These are phyloP conservation scores for Agelastica alni DNA, from an alignment of 2,888 invertebrate genomes.

Conservation along the genomic window DNA sequence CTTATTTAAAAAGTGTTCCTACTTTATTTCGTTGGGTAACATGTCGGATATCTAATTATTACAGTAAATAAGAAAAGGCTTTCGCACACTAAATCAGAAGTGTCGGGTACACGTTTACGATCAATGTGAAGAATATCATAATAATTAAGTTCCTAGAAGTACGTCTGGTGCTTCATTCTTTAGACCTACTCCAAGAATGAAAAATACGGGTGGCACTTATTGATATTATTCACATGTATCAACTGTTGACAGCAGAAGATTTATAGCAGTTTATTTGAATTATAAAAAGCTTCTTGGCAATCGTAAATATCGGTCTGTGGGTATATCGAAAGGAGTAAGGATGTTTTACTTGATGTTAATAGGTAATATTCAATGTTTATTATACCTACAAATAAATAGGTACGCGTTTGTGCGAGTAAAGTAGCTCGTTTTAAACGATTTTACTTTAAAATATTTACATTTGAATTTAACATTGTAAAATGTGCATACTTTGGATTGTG, in stretches of 20 bases:
- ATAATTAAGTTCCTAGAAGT: conserved; percentile 38
- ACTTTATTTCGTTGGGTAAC: too few relatives aligned
- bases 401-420: too few relatives aligned
- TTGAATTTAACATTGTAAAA: too few relatives aligned
- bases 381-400: too few relatives aligned
- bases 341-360: conserved; percentile 4
- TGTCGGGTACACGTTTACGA: conserved; percentile 33
- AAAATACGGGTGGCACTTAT: conserved; percentile 39
- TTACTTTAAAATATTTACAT: too few relatives aligned
- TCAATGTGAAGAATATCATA: conserved; percentile 34
- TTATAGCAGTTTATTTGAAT: conserved; percentile 32
- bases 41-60: too few relatives aligned
- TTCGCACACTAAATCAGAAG: conserved; percentile 21
- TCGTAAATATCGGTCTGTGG: conserved; percentile 25
- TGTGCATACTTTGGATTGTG: too few relatives aligned
- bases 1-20: too few relatives aligned
- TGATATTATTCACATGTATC: conserved; percentile 37
- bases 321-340: conserved; percentile 1
- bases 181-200: conserved; percentile 10
- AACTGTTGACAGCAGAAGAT: conserved; percentile 31
- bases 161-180: conserved; percentile 27
- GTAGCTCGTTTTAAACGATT: too few relatives aligned
- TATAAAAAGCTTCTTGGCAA: conserved; percentile 27
- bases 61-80: conserved; percentile 9
- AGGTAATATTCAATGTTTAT: too few relatives aligned